These are phyloP conservation scores for Trichonephila clavata DNA, from an alignment of 1,140 invertebrate species.

Conservation along the genomic window DNA sequence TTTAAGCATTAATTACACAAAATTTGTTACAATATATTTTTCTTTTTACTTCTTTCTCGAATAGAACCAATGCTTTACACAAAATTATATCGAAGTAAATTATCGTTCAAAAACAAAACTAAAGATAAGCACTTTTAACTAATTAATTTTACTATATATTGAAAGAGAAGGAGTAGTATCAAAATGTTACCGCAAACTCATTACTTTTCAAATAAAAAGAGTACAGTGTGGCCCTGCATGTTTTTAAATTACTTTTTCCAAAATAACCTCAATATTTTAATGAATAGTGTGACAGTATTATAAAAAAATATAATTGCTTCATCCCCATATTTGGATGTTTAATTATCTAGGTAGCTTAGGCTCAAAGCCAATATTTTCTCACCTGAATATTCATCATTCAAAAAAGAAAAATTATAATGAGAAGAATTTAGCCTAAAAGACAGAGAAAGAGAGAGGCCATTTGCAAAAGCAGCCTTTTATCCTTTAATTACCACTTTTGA, in stretches of 20 bases:
- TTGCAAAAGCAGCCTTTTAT: not conserved
- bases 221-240: not conserved
- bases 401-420: not conserved
- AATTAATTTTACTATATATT: not conserved
- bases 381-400: not conserved
- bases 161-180: not conserved
- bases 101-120: too few relatives aligned
- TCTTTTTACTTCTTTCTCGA: too few relatives aligned
- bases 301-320: not conserved
- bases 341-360: not conserved
- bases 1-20: too few relatives aligned
- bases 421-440: not conserved
- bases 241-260: not conserved
- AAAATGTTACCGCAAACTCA: not conserved
- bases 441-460: too few relatives aligned
- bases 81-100: too few relatives aligned
- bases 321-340: not conserved
- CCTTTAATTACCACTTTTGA: not conserved
- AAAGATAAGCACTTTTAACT: too few relatives aligned
- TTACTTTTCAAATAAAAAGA: not conserved
- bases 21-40: too few relatives aligned
- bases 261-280: not conserved
- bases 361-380: not conserved
- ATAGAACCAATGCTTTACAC: too few relatives aligned
- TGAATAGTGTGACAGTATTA: not conserved